A percentile compares a stretch with the other conserved stretches of the same genome.
phyloP scores from a whole-genome alignment of 2,797 vertebrate genomes.

The Eulemur coronatus region DNA sequence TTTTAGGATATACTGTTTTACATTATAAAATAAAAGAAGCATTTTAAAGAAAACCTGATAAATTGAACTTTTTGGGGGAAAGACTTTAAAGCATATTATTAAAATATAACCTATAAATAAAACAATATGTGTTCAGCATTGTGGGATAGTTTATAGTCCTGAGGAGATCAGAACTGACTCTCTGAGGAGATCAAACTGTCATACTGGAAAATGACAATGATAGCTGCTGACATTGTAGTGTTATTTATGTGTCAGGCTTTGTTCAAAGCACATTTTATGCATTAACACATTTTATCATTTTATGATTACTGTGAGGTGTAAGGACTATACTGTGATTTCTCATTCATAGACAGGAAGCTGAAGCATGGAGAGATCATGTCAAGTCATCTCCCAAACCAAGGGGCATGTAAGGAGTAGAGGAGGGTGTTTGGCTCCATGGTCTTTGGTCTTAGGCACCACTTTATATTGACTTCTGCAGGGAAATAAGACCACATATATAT shows the following conservation, averaged over 20 bases:
- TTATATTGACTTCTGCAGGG: not conserved
- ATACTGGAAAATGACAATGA: not conserved
- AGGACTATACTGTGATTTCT: not conserved
- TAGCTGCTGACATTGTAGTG: not conserved
- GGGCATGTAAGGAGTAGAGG: not conserved
- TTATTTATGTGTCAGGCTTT: not conserved
- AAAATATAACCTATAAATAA: conserved; percentile 8
- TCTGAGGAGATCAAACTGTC: not conserved
- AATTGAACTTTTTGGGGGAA: conserved; percentile 7
- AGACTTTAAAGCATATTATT: conserved; percentile 39
- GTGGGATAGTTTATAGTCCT: not conserved
- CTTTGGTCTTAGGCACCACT: not conserved
- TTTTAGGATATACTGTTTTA: conserved; percentile 9
- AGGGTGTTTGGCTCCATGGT: not conserved
- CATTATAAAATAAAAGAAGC: conserved; percentile 37
- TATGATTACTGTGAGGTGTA: not conserved
- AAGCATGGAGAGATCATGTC: not conserved
- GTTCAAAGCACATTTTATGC: not conserved
- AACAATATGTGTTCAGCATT: not conserved
- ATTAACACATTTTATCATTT: not conserved
- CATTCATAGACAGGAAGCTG: not conserved
- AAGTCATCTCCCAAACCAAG: not conserved
- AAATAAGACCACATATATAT: not conserved
- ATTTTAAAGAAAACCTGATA: not conserved
- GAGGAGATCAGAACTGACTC: not conserved